Evolutionary conservation across 2,888 invertebrate species (phyloP).

Genomic region (Crossocerus cetratus): DNA sequence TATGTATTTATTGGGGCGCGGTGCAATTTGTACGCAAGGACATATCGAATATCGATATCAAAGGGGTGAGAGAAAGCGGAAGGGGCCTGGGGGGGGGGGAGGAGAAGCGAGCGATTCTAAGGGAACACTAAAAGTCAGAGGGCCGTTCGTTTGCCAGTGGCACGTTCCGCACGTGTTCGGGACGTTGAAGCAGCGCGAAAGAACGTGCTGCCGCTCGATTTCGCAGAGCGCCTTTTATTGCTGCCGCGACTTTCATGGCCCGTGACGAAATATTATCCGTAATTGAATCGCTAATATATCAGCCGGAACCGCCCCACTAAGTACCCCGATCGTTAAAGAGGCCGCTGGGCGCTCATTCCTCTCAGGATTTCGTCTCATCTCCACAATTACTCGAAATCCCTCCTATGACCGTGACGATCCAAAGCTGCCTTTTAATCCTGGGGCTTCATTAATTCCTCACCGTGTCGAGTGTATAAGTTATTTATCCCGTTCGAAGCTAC

Average conservation of each 20-base stretch:
- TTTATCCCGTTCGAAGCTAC: no score
- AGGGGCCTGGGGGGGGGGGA: slow-evolving; percentile 11
- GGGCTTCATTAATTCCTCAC: no score
- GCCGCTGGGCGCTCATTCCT: no score
- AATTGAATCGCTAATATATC: slow-evolving; percentile 53
- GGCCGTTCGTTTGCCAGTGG: slow-evolving; percentile 35
- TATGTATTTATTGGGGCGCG: slow-evolving; percentile 48
- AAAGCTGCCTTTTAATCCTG: no score
- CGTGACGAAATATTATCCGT: slow-evolving; percentile 49
- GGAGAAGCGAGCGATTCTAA: slow-evolving; percentile 1
- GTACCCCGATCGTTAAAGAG: no score
- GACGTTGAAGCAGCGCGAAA: slow-evolving; percentile 45
- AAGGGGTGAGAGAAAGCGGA: background rate
- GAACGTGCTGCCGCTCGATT: slow-evolving; percentile 31
- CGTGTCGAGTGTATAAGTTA: no score
- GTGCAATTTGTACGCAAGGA: slow-evolving; percentile 40
- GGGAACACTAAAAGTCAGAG: slow-evolving; percentile 37
- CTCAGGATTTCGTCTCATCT: no score
- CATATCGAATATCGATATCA: slow-evolving; percentile 53
- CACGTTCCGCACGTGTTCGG: slow-evolving; percentile 39
- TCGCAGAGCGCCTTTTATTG: slow-evolving; percentile 32
- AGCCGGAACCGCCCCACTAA: slow-evolving; percentile 10
- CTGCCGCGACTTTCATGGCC: slow-evolving; percentile 30
- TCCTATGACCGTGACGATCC: no score
- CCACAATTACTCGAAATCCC: no score